phyloP scores from a whole-genome alignment of 2,797 vertebrate genomes.

The Philypnodon macrostomus region DNA sequence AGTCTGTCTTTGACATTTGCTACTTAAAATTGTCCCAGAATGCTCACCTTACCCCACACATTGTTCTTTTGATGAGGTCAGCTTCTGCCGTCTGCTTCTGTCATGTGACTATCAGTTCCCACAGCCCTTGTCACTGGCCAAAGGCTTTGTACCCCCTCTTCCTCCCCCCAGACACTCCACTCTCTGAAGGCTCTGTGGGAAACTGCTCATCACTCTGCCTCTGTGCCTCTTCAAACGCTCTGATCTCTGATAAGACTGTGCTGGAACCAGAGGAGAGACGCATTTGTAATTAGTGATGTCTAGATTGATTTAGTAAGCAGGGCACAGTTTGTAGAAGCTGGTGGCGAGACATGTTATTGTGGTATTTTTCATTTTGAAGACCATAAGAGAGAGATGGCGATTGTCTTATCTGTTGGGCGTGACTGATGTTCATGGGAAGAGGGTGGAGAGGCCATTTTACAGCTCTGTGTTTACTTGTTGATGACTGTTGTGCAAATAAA shows the following conservation, averaged over 20 bases:
- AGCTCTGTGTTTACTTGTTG: too few species aligned
- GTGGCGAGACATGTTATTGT: too few species aligned
- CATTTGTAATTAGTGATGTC: neutral
- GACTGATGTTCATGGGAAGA: neutral
- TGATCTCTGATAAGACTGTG: slow-evolving; percentile 12
- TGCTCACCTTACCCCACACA: too few species aligned
- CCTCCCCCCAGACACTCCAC: slow-evolving; percentile 5
- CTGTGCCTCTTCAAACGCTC: slow-evolving; percentile 4
- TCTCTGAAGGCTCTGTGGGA: slow-evolving; percentile 23
- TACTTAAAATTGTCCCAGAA: too few species aligned
- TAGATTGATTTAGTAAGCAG: neutral
- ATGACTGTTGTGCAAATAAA: too few species aligned
- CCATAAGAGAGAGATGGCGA: slow-evolving; percentile 1
- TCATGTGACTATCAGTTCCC: slow-evolving; percentile 25
- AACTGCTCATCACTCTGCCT: slow-evolving; percentile 25
- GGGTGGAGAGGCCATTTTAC: neutral
- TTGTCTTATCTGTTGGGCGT: neutral
- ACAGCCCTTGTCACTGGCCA: too few species aligned
- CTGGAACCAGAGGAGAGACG: slow-evolving; percentile 6
- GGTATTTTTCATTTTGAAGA: too few species aligned
- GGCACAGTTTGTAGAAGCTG: too few species aligned
- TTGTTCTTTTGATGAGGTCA: slow-evolving; percentile 42
- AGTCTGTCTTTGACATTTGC: slow-evolving; percentile 12
- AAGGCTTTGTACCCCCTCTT: slow-evolving; percentile 13
- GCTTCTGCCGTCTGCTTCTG: slow-evolving; percentile 24